These are phyloP conservation scores for Rafetus swinhoei DNA, from an alignment of 2,113 vertebrate species.

Conservation along the genomic window DNA sequence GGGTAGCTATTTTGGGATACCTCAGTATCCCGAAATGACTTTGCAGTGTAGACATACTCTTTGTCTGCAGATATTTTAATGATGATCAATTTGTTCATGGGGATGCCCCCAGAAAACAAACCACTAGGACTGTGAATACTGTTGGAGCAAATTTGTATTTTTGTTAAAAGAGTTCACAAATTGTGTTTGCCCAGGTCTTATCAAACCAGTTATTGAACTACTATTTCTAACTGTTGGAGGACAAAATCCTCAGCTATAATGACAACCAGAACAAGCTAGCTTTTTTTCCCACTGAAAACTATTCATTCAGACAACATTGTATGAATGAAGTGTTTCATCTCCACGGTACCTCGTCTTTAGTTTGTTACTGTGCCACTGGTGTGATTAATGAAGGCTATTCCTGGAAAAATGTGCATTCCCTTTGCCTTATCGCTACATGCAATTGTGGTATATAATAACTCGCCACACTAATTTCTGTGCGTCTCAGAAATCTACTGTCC, in stretches of 20 bases:
- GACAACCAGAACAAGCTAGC: not conserved
- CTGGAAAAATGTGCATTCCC: conserved; percentile 41
- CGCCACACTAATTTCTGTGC: conserved; percentile 53
- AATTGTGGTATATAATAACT: conserved; percentile 48
- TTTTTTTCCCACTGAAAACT: not conserved
- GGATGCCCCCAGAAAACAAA: no score
- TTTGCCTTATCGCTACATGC: conserved; percentile 36
- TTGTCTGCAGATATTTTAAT: no score
- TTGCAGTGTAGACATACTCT: no score
- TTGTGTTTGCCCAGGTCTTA: not conserved
- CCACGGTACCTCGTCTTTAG: not conserved
- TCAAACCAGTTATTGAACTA: not conserved
- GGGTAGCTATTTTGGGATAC: no score
- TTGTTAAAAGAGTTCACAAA: not conserved
- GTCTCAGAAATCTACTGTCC: conserved; percentile 39
- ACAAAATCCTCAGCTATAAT: not conserved
- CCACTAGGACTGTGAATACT: no score
- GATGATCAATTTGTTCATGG: no score
- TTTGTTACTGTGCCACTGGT: conserved; percentile 23
- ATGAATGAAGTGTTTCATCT: not conserved
- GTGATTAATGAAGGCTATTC: conserved; percentile 4
- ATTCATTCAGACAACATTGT: not conserved
- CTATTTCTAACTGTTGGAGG: not conserved
- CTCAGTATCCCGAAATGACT: no score
- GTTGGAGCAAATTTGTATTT: no score